Evolutionary conservation across 2,113 vertebrate species (phyloP), one percentile per base, ranked within the genome.

Genomic region (Pluvialis apricaria): DNA sequence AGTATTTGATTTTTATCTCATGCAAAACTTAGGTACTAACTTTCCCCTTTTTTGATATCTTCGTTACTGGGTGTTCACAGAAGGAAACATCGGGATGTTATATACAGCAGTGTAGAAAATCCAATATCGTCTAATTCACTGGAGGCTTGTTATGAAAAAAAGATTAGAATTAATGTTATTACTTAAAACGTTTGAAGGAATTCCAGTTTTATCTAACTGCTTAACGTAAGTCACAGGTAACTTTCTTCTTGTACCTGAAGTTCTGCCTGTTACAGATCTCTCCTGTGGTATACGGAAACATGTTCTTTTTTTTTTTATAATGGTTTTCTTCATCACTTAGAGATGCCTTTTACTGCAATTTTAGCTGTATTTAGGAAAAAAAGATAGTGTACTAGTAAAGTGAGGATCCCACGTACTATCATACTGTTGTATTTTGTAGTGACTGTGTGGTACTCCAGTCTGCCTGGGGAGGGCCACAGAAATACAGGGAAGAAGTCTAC

Each of bases 81-180:
- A 42, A 44, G n/a, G 17, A 71, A 1, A 26, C 47, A 51, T 6
- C 4, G 2, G 16, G 21, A n/a, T 0, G 0, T 78, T 88, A 34
- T 15, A 5, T 64, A 52, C 60, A 86, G 18, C 18, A 51, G 34
- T 52, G 15, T 29, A 60, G 47, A 60, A 69, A 68, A 69, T 57
- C 9, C 44, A 80, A 0, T 72, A 8, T 73, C 8, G 44, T 29
- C n/a, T 86, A n/a, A n/a, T 69, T 62, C 16, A 57, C 16, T 55
- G 28, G n/a, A 45, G 18, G 44, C 20, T 69, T 60, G 10, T 52
- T 75, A 66, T 47, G 44, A 90, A 86, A 38, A 17, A 69, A 76
- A 83, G 13, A 57, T 38, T 61, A 83, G 38, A 64, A 62, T 49
- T 34, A 76, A 32, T 79, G 24, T 72, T 40, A 34, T 65, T 84